phyloP scores from a whole-genome alignment of 2,888 invertebrate genomes.

The Ormia ochracea region DNA sequence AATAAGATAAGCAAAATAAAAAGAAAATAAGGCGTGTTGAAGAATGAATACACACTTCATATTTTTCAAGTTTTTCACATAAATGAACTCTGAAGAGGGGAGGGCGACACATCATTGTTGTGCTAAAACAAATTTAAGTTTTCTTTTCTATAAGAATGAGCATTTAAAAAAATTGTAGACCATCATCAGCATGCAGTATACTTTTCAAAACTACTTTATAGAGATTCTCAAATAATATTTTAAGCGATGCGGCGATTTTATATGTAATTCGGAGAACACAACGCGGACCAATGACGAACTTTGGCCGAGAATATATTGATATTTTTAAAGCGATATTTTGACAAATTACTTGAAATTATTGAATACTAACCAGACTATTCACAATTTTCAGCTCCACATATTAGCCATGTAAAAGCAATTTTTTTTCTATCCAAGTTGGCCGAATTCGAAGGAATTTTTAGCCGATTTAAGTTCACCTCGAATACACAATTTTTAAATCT shows the following conservation, averaged over 20 bases:
- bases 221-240: not conserved
- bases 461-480: too few species aligned
- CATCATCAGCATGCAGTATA: not conserved
- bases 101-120: not conserved
- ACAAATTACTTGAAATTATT: too few species aligned
- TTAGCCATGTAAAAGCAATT: too few species aligned
- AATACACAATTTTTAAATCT: too few species aligned
- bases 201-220: not conserved
- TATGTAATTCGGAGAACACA: not conserved
- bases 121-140: not conserved
- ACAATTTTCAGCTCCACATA: too few species aligned
- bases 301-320: too few species aligned
- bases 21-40: not conserved
- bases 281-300: too few species aligned
- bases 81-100: constrained; percentile 30
- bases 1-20: not conserved
- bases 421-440: too few species aligned
- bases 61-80: constrained; percentile 50
- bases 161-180: not conserved
- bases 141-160: not conserved
- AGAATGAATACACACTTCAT: not conserved
- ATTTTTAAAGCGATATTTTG: too few species aligned
- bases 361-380: too few species aligned
- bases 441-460: too few species aligned
- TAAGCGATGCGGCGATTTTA: not conserved